Evolutionary conservation across 2,888 invertebrate species (phyloP), one percentile per base, ranked within the genome.

Genomic region (Stenotaenia linearis): DNA sequence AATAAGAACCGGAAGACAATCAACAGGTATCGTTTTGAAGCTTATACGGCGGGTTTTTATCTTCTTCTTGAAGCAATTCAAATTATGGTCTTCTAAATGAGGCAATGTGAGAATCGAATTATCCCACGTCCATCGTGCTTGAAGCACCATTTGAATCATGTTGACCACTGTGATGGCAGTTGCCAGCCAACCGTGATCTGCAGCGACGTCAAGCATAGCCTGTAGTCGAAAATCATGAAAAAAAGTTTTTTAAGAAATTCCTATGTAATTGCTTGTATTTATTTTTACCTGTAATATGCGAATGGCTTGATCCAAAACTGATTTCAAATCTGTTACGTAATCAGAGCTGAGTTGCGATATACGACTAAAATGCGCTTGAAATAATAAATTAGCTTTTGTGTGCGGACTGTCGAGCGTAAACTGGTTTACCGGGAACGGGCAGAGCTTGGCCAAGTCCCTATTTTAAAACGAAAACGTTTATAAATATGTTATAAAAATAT

Each of bases 191-290:
- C 97, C 97, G 83, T 91, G 90, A 85, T 97, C 94, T 0, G 97
- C 95, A 69, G 92, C 91, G 12, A 95, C 92, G 87, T 98, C 99
- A 84, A 98, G 92, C 95, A 98, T 96, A 23, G 98, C 97, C 94
- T 97, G 86, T 28, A 21, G 15, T n/a, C 1, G 28, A 75, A 12
- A 9, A 3, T 25, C 1, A 25, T 75, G 7, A 5, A 4, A 75
- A 75, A 23, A 25, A 4, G 5, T 56, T 18, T 56, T 56, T 56
- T 2, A 18, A 45, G 18, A 56, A 15, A 56, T n/a, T 4, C 4
- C 1, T 35, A 74, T 15, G 25, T 40, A 77, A 30, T 69, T n/a
- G n/a, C n/a, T n/a, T n/a, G n/a, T n/a, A n/a, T n/a, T n/a, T n/a
- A 84, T 37, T 37, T 12, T 37, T 86, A 93, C 94, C 89, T 97